Evolutionary conservation across 2,888 invertebrate genomes (phyloP).

Genomic region (Yponomeuta cagnagella): DNA sequence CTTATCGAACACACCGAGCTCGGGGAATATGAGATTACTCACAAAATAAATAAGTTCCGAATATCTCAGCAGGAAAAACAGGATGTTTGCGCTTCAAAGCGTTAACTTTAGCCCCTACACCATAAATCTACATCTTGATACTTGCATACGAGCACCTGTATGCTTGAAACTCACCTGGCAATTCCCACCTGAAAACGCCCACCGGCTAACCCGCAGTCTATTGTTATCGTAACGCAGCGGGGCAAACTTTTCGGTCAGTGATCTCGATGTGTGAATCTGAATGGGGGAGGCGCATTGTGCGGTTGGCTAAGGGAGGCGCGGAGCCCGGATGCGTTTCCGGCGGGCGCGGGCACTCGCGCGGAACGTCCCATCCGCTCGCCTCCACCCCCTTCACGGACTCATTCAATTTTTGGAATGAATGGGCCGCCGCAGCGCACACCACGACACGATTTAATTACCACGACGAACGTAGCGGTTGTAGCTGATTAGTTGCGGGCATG

Average conservation of each 20-base stretch:
- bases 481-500: conserved; percentile 36
- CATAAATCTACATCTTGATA: neutral
- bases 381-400: conserved; percentile 45
- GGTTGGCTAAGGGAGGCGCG: conserved; percentile 32
- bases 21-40: no score
- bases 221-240: neutral
- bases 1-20: no score
- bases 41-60: no score
- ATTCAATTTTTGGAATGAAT: conserved; percentile 52
- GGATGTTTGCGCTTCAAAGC: no score
- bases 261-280: conserved; percentile 2
- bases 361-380: conserved; percentile 64
- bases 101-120: no score
- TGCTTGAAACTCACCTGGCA: neutral
- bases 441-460: conserved; percentile 34
- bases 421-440: conserved; percentile 31
- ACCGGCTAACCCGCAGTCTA: neutral
- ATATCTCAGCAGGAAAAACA: no score
- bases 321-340: conserved; percentile 61
- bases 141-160: neutral
- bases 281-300: conserved; percentile 11
- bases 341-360: conserved; percentile 55
- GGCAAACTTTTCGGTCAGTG: neutral
- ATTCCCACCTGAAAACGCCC: neutral
- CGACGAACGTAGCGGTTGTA: conserved; percentile 19